phyloP scores from a whole-genome alignment of 2,113 vertebrate genomes.

The Python bivittatus region DNA sequence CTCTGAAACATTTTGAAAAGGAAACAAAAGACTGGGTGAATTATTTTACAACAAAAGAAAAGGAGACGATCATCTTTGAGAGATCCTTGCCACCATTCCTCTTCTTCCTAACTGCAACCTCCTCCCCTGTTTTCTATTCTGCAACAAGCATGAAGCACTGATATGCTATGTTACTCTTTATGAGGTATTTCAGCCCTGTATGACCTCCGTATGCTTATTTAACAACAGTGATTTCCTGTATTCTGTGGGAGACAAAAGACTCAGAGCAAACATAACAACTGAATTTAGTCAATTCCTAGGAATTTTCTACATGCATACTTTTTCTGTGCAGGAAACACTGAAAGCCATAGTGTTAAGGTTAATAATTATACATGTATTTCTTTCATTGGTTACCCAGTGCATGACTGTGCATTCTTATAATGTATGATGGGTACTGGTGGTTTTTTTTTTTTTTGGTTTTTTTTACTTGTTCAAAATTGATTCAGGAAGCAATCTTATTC shows the following conservation, averaged over 20 bases:
- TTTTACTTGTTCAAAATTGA: neutral
- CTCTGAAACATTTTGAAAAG: neutral
- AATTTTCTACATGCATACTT: neutral
- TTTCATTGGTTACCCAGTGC: neutral
- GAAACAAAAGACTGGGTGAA: conserved; percentile 15
- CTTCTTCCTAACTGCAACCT: neutral
- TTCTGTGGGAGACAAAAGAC: neutral
- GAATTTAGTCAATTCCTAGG: neutral
- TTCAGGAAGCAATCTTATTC: neutral
- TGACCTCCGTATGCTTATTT: neutral
- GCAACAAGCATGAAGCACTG: neutral
- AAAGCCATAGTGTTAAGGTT: neutral
- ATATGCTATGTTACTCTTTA: neutral
- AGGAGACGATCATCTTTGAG: neutral
- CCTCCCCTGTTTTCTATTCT: neutral
- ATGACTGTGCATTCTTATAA: neutral
- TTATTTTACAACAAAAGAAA: neutral
- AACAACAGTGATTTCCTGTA: neutral
- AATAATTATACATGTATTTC: neutral
- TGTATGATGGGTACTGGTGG: neutral
- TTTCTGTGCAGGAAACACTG: neutral
- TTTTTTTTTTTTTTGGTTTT: neutral
- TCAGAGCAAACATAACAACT: neutral
- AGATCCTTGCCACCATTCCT: neutral
- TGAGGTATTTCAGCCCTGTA: neutral